phyloP scores from a whole-genome alignment of 92 coral and sea anemone genomes.

The Zoanthus solanderi region DNA sequence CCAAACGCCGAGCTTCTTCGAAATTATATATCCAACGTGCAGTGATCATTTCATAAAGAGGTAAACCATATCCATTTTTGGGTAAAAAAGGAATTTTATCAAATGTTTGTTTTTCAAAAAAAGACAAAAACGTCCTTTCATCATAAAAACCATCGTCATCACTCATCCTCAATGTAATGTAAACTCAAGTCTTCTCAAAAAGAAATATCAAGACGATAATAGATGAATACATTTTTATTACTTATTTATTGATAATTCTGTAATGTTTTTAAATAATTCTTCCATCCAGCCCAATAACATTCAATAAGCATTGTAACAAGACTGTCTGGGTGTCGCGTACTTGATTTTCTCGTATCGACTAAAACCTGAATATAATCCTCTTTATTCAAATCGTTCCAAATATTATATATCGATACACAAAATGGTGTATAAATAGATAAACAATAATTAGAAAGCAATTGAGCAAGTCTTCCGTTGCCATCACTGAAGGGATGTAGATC shows the following conservation, averaged over 20 bases:
- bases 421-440: conserved; percentile 78
- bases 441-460: conserved; percentile 81
- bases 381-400: conserved; percentile 76
- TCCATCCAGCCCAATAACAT: conserved; percentile 81
- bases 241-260: background rate
- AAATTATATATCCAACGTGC: background rate
- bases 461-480: conserved; percentile 92
- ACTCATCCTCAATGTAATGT: no score
- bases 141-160: background rate
- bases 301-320: conserved; percentile 87
- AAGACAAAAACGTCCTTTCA: background rate
- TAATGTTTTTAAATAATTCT: background rate
- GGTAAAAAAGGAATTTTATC: no score
- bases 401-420: conserved; percentile 87
- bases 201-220: no score
- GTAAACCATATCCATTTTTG: background rate
- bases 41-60: background rate
- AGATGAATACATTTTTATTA: no score
- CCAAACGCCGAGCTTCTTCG: background rate
- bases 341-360: conserved; percentile 73
- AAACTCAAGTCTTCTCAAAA: no score
- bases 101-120: background rate
- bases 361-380: conserved; percentile 73
- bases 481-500: conserved; percentile 93
- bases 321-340: conserved; percentile 61